Conservation (phyloP, 2,113 vertebrate species). For the Zeus faber region DNA sequence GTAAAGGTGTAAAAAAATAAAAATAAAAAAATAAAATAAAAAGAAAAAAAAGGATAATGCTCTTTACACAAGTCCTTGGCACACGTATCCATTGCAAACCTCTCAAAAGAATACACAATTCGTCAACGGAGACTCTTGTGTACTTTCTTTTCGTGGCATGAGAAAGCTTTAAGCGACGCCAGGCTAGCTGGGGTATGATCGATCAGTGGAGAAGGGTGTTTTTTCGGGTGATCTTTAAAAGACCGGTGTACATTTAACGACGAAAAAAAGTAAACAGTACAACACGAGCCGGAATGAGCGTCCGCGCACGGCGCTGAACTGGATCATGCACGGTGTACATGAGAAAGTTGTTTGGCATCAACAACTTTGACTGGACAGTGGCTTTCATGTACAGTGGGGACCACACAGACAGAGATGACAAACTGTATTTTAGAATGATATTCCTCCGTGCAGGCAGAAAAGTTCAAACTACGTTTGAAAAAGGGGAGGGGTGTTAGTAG, state of each 20-base stretch:
- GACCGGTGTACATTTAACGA: slow-evolving; percentile 41
- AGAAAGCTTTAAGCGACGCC: slow-evolving; percentile 41
- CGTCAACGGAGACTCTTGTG: slow-evolving; percentile 75
- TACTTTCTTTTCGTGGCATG: slow-evolving; percentile 73
- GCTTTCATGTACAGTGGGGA: slow-evolving; percentile 93
- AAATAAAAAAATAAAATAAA: slow-evolving; percentile 41
- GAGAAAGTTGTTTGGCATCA: slow-evolving; percentile 87
- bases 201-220: slow-evolving; percentile 37
- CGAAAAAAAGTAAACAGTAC: slow-evolving; percentile 36
- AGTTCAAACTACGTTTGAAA: not conserved
- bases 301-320: slow-evolving; percentile 63
- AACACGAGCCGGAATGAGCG: slow-evolving; percentile 31
- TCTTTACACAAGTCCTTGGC: slow-evolving; percentile 57
- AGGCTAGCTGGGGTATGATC: slow-evolving; percentile 32
- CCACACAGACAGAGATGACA: slow-evolving; percentile 88
- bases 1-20: slow-evolving; percentile 34
- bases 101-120: slow-evolving; percentile 81
- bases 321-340: slow-evolving; percentile 90
- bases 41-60: slow-evolving; percentile 42
- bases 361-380: slow-evolving; percentile 83
- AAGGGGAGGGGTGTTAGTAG: not conserved
- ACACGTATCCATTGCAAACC: slow-evolving; percentile 83
- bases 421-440: slow-evolving; percentile 99
- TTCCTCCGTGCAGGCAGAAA: slow-evolving; percentile 75
- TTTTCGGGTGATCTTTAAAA: no score